A percentile compares a stretch with the other conserved stretches of the same genome.
Evolutionary conservation across 2,797 vertebrate genomes (phyloP).

Genomic region (Chaetodon trifasciatus): DNA sequence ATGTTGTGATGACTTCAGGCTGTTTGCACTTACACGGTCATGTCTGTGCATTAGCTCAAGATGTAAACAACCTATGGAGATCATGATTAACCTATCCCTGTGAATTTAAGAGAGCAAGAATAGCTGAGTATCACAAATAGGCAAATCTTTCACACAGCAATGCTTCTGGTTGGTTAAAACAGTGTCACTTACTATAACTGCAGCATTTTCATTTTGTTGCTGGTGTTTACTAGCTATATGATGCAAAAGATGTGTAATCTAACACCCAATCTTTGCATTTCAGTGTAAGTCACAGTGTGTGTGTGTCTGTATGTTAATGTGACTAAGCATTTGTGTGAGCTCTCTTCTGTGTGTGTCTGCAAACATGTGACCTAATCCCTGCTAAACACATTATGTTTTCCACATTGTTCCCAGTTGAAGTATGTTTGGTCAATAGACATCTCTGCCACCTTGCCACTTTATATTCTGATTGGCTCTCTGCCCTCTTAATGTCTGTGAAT

Average conservation of each 20-base stretch:
- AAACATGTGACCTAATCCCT: slow-evolving; percentile 45
- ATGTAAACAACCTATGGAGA: slow-evolving; percentile 33
- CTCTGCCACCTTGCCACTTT: slow-evolving; percentile 62
- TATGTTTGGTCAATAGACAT: slow-evolving; percentile 68
- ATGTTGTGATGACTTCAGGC: slow-evolving; percentile 35
- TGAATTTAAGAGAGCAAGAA: slow-evolving; percentile 12
- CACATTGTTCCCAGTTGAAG: slow-evolving; percentile 49
- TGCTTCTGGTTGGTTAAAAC: neutral
- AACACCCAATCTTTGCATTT: neutral
- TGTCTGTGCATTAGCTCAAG: slow-evolving; percentile 22
- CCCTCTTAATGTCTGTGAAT: slow-evolving; percentile 76
- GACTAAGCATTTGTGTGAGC: neutral
- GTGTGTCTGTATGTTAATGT: neutral
- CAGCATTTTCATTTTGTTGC: neutral
- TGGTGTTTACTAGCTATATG: neutral
- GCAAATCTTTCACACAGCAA: neutral
- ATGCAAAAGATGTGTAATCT: neutral
- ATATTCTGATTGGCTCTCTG: slow-evolving; percentile 74
- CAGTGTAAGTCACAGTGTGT: neutral
- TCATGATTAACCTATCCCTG: slow-evolving; percentile 18
- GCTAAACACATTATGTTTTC: slow-evolving; percentile 54
- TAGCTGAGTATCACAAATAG: slow-evolving; percentile 4
- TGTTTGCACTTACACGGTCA: slow-evolving; percentile 37
- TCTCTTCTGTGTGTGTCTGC: slow-evolving; percentile 16
- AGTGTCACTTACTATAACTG: neutral